Evolutionary conservation across 1,140 invertebrate species (phyloP).

Genomic region (Drosophila nannoptera): DNA sequence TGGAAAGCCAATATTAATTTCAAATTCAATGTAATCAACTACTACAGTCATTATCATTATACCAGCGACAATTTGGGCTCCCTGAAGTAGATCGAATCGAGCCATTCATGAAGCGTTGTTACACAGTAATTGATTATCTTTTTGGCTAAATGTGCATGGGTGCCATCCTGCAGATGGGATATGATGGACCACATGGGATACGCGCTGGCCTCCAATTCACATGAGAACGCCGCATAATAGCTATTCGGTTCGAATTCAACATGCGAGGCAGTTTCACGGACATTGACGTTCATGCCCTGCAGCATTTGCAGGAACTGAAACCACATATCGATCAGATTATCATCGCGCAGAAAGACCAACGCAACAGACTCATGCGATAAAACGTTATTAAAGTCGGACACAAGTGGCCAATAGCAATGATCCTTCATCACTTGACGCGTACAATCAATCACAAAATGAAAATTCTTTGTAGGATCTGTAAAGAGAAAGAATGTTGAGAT

Average conservation of each 20-base stretch:
- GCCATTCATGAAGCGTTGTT: slow-evolving; percentile 90
- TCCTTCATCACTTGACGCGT: slow-evolving; percentile 95
- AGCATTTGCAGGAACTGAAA: slow-evolving; percentile 95
- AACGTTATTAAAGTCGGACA: slow-evolving; percentile 98
- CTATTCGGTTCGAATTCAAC: slow-evolving; percentile 98
- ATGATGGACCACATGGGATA: slow-evolving; percentile 98
- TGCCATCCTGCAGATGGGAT: slow-evolving; percentile 88
- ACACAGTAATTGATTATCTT: slow-evolving; percentile 87
- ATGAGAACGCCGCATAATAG: slow-evolving; percentile 97
- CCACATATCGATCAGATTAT: slow-evolving; percentile 94
- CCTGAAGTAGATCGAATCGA: slow-evolving; percentile 89
- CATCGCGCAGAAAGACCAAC: slow-evolving; percentile 92
- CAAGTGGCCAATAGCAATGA: slow-evolving; percentile 98
- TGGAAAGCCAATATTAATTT: slow-evolving; percentile 7
- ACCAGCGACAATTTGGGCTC: slow-evolving; percentile 83
- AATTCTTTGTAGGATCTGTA: slow-evolving; percentile 88
- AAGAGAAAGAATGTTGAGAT: not conserved
- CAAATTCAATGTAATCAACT: not conserved
- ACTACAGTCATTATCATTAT: not conserved
- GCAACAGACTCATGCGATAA: slow-evolving; percentile 95
- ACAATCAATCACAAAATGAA: slow-evolving; percentile 96
- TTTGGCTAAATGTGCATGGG: slow-evolving; percentile 86
- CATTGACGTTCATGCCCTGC: slow-evolving; percentile 99
- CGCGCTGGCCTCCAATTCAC: slow-evolving; percentile 96
- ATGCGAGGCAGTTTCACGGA: slow-evolving; percentile 91